These are phyloP conservation scores for Leptothorax acervorum DNA, from an alignment of 2,888 invertebrate genomes.

Conservation along the genomic window DNA sequence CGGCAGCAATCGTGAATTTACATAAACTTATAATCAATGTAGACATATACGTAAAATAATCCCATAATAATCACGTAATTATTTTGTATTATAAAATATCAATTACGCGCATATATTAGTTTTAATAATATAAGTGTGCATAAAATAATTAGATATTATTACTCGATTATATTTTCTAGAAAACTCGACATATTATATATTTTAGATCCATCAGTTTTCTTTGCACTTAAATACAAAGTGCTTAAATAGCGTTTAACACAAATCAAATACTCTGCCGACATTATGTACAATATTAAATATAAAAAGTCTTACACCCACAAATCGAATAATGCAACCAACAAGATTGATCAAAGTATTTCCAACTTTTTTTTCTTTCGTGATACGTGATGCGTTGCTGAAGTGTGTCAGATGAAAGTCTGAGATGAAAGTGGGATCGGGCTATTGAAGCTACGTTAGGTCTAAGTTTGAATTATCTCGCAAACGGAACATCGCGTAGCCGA, in stretches of 20 bases:
- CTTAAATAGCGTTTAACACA: neutral
- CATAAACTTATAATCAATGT: neutral
- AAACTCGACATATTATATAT: neutral
- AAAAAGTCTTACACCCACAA: neutral
- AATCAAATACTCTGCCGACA: neutral
- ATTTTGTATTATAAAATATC: neutral
- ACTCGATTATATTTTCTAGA: neutral
- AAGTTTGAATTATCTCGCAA: constrained; percentile 29
- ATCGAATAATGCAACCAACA: neutral
- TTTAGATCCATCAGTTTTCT: neutral
- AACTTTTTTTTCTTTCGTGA: neutral
- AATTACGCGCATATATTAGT: neutral
- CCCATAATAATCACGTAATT: neutral
- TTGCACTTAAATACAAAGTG: neutral
- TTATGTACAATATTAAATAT: neutral
- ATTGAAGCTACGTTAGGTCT: constrained; percentile 28
- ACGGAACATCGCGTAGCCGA: neutral
- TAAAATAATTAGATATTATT: neutral
- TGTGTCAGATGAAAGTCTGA: constrained; percentile 51
- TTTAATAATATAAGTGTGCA: neutral
- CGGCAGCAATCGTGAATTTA: neutral
- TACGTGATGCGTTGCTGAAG: constrained; percentile 15
- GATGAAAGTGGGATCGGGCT: constrained; percentile 44
- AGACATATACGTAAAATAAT: neutral
- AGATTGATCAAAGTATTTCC: constrained; percentile 1